phyloP scores from a whole-genome alignment of 2,888 invertebrate genomes.

The Colletes collaris region DNA sequence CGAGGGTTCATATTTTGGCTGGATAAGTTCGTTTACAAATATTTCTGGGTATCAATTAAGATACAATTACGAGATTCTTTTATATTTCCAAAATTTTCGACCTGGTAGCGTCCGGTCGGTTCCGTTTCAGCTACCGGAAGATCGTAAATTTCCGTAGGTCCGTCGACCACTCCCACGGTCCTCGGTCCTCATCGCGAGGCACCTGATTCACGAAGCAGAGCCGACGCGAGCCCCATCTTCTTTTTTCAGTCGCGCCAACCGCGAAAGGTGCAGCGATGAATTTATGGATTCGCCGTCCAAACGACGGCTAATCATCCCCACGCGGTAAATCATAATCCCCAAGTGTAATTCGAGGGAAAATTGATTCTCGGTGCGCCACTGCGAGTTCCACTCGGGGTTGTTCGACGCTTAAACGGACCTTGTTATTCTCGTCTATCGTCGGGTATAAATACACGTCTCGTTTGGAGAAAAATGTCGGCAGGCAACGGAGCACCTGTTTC shows the following conservation, averaged over 20 bases:
- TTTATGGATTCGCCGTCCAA: conserved; percentile 29
- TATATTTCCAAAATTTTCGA: neutral
- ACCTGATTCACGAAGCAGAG: conserved; percentile 18
- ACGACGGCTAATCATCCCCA: conserved; percentile 27
- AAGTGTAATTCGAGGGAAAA: conserved; percentile 19
- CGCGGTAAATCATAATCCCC: conserved; percentile 16
- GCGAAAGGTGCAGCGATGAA: conserved; percentile 1
- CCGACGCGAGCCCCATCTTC: neutral
- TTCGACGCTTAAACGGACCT: conserved; percentile 6
- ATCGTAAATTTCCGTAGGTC: conserved; percentile 51
- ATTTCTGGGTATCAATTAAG: no score
- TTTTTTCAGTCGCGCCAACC: neutral
- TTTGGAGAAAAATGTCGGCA: conserved; percentile 50
- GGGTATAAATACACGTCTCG: conserved; percentile 67
- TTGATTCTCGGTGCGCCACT: conserved; percentile 27
- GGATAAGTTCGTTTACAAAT: no score
- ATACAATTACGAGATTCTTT: no score
- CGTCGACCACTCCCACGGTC: conserved; percentile 41
- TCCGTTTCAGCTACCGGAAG: conserved; percentile 47
- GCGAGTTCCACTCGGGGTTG: neutral
- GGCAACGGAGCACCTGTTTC: conserved; percentile 51
- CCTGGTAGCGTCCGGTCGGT: neutral
- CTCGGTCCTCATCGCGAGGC: neutral
- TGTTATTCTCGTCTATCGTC: conserved; percentile 30
- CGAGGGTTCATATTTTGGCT: no score